Percentiles rank a stretch among this genome's conserved stretches.
These are phyloP conservation scores for Rhinatrema bivittatum DNA, from an alignment of 2,797 vertebrate species.

Conservation along the genomic window DNA sequence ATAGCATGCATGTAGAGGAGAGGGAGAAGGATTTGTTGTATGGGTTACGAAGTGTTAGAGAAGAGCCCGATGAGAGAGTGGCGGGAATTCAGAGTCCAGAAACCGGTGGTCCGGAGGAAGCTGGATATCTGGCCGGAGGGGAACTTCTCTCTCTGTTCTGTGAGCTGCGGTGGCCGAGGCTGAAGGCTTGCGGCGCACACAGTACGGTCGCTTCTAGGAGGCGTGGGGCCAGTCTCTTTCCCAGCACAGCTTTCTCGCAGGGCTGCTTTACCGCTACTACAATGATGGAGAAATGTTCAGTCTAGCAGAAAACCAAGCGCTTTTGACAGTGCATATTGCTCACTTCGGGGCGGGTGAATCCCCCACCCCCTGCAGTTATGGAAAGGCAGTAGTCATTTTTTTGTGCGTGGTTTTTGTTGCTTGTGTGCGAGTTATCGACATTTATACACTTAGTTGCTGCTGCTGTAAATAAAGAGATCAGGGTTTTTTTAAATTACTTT, in stretches of 20 bases:
- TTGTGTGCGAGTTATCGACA: too few relatives aligned
- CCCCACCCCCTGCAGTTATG: too few relatives aligned
- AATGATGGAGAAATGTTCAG: slow-evolving; percentile 6
- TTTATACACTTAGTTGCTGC: background rate
- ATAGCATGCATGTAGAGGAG: too few relatives aligned
- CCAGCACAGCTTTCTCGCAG: slow-evolving; percentile 4
- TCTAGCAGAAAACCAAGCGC: slow-evolving; percentile 17
- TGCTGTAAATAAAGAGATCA: background rate
- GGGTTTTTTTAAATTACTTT: background rate
- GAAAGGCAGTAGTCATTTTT: slow-evolving; percentile 4
- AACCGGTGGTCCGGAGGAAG: too few relatives aligned
- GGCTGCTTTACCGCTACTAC: slow-evolving; percentile 1
- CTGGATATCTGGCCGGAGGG: too few relatives aligned
- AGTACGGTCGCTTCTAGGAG: background rate
- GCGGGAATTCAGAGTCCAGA: too few relatives aligned
- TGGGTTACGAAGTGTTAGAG: too few relatives aligned
- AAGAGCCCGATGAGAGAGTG: too few relatives aligned
- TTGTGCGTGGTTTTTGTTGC: background rate
- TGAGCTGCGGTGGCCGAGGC: too few relatives aligned
- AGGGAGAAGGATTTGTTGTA: too few relatives aligned
- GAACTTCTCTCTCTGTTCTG: too few relatives aligned
- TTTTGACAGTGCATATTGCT: slow-evolving; percentile 11
- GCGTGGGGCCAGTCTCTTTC: background rate
- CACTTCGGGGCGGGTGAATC: slow-evolving; percentile 6
- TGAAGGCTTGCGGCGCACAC: too few relatives aligned